phyloP scores from a whole-genome alignment of 2,113 vertebrate species.

The Ciconia maguari region DNA sequence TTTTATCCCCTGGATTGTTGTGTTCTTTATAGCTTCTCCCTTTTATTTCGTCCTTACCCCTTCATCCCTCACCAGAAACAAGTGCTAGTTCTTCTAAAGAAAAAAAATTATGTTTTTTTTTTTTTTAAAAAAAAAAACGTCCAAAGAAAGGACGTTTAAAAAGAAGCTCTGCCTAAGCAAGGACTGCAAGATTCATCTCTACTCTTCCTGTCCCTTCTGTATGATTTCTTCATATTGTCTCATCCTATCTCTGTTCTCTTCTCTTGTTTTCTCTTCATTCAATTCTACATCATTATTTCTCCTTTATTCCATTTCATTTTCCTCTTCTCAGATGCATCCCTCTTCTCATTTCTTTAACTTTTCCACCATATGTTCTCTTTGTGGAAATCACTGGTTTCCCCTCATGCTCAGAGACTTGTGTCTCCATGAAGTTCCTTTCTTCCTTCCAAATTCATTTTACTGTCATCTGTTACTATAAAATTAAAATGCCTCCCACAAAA shows the following conservation, averaged over 20 bases:
- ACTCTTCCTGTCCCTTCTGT: not conserved
- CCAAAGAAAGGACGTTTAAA: not conserved
- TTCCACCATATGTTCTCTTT: not conserved
- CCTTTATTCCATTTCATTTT: not conserved
- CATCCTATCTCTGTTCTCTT: not conserved
- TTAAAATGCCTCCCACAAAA: conserved; percentile 32
- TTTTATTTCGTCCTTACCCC: not conserved
- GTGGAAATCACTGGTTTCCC: not conserved
- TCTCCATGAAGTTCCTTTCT: not conserved
- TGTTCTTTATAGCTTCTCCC: not conserved
- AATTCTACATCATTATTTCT: not conserved
- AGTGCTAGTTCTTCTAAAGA: not conserved
- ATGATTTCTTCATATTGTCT: not conserved
- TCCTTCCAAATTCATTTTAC: conserved; percentile 7
- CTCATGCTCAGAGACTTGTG: not conserved
- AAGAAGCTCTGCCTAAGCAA: not conserved
- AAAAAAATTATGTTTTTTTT: not conserved
- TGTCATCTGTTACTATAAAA: conserved; percentile 17
- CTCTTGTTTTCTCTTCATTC: not conserved
- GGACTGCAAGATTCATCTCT: not conserved
- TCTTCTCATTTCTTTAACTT: not conserved
- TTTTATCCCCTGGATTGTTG: not conserved
- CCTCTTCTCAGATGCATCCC: not conserved
- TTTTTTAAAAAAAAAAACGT: too few relatives aligned
- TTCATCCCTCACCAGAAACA: not conserved